These are phyloP conservation scores for Crocidura indochinensis DNA, from an alignment of 2,797 vertebrate species.

Conservation along the genomic window DNA sequence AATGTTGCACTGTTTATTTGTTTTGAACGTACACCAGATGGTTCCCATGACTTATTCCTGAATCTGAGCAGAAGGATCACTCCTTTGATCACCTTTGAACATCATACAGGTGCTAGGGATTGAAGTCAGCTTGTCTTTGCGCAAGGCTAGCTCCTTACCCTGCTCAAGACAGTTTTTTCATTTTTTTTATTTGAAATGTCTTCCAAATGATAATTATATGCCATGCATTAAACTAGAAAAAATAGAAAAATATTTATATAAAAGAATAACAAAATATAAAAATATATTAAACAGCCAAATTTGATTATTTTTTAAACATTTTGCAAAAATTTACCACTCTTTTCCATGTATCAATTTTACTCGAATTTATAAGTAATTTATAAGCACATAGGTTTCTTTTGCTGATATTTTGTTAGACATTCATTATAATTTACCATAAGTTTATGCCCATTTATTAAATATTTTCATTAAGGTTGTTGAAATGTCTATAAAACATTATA, in stretches of 20 bases:
- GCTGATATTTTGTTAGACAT: neutral
- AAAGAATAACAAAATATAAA: neutral
- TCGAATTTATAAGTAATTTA: constrained; percentile 21
- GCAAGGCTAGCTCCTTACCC: too few species aligned
- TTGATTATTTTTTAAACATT: neutral
- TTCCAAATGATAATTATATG: neutral
- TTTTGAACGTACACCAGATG: too few species aligned
- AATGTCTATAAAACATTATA: neutral
- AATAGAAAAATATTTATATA: neutral
- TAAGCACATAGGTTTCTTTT: neutral
- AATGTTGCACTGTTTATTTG: too few species aligned
- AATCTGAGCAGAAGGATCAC: too few species aligned
- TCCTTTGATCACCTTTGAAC: too few species aligned
- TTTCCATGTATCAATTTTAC: neutral
- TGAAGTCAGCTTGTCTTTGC: too few species aligned
- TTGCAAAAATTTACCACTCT: neutral
- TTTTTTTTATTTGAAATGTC: neutral
- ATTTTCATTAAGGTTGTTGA: neutral
- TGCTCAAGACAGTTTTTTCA: neutral
- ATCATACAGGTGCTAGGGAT: too few species aligned
- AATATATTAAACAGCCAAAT: too few species aligned
- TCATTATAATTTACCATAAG: neutral
- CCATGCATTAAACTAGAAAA: neutral
- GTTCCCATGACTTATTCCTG: too few species aligned
- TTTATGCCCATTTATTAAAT: neutral